These are phyloP conservation scores for Cyrtodaria siliqua DNA, from an alignment of 2,888 invertebrate genomes.

Conservation along the genomic window DNA sequence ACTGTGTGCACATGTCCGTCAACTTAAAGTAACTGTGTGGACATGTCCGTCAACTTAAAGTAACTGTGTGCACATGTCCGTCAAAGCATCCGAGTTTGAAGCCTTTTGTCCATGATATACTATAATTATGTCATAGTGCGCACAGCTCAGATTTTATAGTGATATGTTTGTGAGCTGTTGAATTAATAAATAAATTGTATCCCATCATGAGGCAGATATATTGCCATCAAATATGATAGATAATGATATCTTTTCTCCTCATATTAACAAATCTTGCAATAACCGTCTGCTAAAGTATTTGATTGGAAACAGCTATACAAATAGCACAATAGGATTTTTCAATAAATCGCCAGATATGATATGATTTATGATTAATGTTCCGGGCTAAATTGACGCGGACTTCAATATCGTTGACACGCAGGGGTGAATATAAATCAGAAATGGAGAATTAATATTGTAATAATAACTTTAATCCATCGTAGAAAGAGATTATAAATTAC, in stretches of 20 bases:
- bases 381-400: conserved; percentile 38
- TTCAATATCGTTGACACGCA: conserved; percentile 39
- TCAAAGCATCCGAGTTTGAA: no score
- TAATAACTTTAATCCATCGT: conserved; percentile 29
- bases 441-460: conserved; percentile 52
- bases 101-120: no score
- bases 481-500: conserved; percentile 32
- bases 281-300: conserved; percentile 39
- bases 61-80: no score
- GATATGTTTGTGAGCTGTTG: no score
- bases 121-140: no score
- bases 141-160: no score
- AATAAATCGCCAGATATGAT: conserved; percentile 63
- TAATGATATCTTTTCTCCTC: conserved; percentile 29
- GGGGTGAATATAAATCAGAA: conserved; percentile 24
- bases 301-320: conserved; percentile 39
- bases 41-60: no score
- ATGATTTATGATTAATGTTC: conserved; percentile 60
- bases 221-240: conserved; percentile 35
- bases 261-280: conserved; percentile 50
- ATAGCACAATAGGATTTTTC: conserved; percentile 51
- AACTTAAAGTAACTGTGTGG: no score
- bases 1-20: no score
- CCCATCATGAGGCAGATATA: conserved; percentile 29
- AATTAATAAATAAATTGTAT: conserved; percentile 15